Evolutionary conservation across 2,797 vertebrate genomes (phyloP).

Genomic region (Esox masquinongy): DNA sequence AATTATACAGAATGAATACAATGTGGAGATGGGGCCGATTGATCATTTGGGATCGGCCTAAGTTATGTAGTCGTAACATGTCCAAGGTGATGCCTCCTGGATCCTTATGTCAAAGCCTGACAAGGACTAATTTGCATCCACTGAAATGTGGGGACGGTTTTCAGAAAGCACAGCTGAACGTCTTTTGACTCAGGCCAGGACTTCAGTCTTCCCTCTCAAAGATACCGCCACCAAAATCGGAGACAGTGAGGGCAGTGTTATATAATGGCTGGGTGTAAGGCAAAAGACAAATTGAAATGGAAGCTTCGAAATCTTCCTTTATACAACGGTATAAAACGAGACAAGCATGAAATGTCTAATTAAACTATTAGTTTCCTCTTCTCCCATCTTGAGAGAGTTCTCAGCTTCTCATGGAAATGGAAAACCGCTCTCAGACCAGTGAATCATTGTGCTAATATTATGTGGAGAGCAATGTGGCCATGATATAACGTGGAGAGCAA

Average conservation of each 20-base stretch:
- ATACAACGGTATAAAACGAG: neutral
- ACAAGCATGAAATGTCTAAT: conserved; percentile 4
- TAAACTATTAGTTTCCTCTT: neutral
- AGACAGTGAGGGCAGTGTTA: neutral
- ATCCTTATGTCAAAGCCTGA: neutral
- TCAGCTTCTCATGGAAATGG: neutral
- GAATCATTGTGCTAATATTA: neutral
- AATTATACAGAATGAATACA: neutral
- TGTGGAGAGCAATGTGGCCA: neutral
- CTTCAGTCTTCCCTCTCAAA: neutral
- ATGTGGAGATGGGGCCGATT: neutral
- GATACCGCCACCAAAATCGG: neutral
- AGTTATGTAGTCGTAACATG: neutral
- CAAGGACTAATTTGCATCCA: neutral
- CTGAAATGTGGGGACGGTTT: conserved; percentile 12
- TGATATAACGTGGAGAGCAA: neutral
- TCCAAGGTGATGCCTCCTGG: neutral
- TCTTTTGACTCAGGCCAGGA: neutral
- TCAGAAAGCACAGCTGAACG: conserved; percentile 20
- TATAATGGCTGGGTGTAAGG: conserved; percentile 1
- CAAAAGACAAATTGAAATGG: neutral
- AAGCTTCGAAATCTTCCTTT: neutral
- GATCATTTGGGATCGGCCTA: neutral
- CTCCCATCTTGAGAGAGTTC: conserved; percentile 1
- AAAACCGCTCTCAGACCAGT: neutral